Conservation (phyloP, 2,113 vertebrate species). For the Callospermophilus lateralis region DNA sequence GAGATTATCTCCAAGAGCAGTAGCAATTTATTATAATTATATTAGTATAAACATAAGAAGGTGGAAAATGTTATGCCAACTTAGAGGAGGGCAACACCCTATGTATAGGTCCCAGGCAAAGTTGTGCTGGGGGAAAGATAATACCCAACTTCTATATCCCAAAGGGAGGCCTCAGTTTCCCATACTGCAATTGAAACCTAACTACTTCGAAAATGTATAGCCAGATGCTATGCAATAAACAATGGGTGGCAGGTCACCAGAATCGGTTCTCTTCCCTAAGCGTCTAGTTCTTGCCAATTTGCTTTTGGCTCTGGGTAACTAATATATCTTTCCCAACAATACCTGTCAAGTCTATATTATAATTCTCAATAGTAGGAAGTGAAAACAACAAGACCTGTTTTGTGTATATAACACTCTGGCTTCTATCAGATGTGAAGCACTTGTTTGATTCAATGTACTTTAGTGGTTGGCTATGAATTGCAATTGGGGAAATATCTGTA, state of each 20-base stretch:
- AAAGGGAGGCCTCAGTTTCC: constrained; percentile 11
- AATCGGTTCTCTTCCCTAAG: not conserved
- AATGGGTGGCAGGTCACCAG: not conserved
- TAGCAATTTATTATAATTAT: constrained; percentile 60
- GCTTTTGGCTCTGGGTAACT: not conserved
- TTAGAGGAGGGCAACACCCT: constrained; percentile 22
- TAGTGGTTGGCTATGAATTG: not conserved
- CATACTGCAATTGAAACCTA: not conserved
- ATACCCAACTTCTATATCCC: not conserved
- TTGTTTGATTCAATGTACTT: constrained; percentile 28
- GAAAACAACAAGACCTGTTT: not conserved
- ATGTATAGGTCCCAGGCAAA: not conserved
- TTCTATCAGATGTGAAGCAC: not conserved
- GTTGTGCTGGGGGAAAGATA: constrained; percentile 46
- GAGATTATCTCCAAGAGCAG: constrained; percentile 71
- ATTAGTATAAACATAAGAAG: constrained; percentile 51
- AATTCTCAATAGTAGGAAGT: not conserved
- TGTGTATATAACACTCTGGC: not conserved
- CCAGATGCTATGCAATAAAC: not conserved
- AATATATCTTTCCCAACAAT: not conserved
- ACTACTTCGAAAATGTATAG: constrained; percentile 45
- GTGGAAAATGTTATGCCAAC: constrained; percentile 58
- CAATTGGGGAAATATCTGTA: not conserved
- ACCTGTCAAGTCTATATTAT: not conserved
- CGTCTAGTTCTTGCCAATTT: not conserved